These are phyloP conservation scores for Irena cyanogastra DNA, from an alignment of 2,113 vertebrate genomes.

Conservation along the genomic window DNA sequence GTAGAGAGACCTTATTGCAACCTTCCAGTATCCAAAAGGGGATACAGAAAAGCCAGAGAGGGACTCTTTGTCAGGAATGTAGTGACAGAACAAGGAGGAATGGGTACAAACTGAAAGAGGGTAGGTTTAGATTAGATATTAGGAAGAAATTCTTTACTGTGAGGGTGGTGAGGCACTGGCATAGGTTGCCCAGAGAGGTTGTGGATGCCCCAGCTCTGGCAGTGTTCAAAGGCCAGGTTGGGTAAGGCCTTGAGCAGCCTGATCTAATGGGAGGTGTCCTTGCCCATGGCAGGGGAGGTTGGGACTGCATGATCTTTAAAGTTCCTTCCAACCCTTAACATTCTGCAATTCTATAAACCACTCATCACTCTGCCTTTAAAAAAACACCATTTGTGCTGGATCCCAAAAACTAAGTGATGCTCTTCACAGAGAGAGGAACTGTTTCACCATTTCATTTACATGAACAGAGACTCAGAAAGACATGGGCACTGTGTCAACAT, in stretches of 20 bases:
- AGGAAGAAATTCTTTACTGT: not conserved
- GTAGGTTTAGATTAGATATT: not conserved
- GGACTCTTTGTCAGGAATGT: not conserved
- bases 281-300: not conserved
- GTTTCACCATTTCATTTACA: not conserved
- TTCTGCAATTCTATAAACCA: not conserved
- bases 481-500: not conserved
- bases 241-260: not conserved
- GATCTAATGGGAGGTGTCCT: not conserved
- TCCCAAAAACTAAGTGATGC: not conserved
- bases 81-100: not conserved
- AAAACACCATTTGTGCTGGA: not conserved
- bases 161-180: not conserved
- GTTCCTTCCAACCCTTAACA: not conserved
- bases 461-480: not conserved
- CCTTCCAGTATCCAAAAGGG: not conserved
- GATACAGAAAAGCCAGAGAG: not conserved
- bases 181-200: fast-evolving
- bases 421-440: not conserved
- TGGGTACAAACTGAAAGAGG: not conserved
- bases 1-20: not conserved
- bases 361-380: not conserved
- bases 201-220: not conserved
- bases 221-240: not conserved
- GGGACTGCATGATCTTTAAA: not conserved